Evolutionary conservation across 1,140 invertebrate genomes (phyloP), one percentile per base, ranked within the genome.

Genomic region (Drosophila sturtevanti): DNA sequence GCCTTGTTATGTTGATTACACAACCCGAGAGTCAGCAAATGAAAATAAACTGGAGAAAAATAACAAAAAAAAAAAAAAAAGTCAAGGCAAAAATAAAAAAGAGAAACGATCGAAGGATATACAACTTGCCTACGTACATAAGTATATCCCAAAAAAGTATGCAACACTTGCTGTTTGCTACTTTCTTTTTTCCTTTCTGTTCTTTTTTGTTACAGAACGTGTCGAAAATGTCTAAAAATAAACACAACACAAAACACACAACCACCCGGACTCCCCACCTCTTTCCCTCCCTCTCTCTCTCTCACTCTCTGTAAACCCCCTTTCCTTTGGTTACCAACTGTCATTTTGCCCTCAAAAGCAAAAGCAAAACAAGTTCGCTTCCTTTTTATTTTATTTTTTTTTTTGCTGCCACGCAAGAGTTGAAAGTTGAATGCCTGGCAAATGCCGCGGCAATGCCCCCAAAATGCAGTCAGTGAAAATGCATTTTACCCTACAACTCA

Each of bases 1-100:
- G 84, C 84, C 41, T 89, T 87, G 84, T 87, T 87, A 87, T 87
- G 84, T 87, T 87, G 84, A 87, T 87, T 87, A 89, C 72, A 89
- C 76, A 89, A 69, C 52, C 51, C 64, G 65, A 44, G 65, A 44
- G 24, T 35, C 37, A 37, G 35, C 70, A 52, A 82, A 63, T 68
- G 58, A 72, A 79, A 73, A 70, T 81, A 77, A 87, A 73, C 41
- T 48, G 58, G 79, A 70, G 37, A 38, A 44, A 44, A 14, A 66
- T 63, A 37, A 51, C 62, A 77, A 69, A 63, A 31, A 34, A 63
- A 75, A 80, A 70, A 69, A 35, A 52, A 16, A 16, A 10, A 10
- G n/a, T n/a, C n/a, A n/a, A n/a, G n/a, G n/a, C n/a, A n/a, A n/a
- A n/a, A n/a, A n/a, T n/a, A n/a, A 16, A 51, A 34, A 35, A 60